Percentiles rank a stretch among this genome's conserved stretches.
Evolutionary conservation across 2,113 vertebrate species (phyloP).

Genomic region (Antennarius striatus): DNA sequence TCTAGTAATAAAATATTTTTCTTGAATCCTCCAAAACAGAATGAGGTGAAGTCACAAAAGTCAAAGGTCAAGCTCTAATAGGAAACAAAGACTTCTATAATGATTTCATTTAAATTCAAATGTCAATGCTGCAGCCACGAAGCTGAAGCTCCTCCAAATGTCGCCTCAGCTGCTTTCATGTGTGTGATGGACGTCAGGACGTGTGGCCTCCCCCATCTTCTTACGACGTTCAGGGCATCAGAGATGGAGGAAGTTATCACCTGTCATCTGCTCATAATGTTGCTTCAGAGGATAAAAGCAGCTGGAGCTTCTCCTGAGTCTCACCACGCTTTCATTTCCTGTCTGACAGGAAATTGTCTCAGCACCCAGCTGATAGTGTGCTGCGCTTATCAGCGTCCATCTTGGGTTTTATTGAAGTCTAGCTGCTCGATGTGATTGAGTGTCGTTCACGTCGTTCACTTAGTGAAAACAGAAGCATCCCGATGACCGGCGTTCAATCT

Average conservation of each 20-base stretch:
- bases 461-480: neutral
- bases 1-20: too few relatives aligned
- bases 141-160: constrained; percentile 32
- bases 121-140: constrained; percentile 18
- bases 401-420: constrained; percentile 41
- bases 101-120: constrained; percentile 14
- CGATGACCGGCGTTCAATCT: too few relatives aligned
- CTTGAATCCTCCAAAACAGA: too few relatives aligned
- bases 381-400: constrained; percentile 63
- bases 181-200: constrained; percentile 32
- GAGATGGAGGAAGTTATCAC: constrained; percentile 60
- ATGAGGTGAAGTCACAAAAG: too few relatives aligned
- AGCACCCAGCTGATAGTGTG: constrained; percentile 71
- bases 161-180: constrained; percentile 52
- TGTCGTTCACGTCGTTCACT: constrained; percentile 23
- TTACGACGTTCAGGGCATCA: constrained; percentile 24
- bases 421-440: constrained; percentile 24
- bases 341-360: constrained; percentile 88
- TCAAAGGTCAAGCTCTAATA: too few relatives aligned
- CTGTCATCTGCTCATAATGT: constrained; percentile 76
- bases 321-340: constrained; percentile 94
- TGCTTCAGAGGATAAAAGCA: constrained; percentile 67
- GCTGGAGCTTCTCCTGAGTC: constrained; percentile 31
- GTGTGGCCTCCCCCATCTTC: neutral
- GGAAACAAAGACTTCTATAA: too few relatives aligned